Base-by-base conservation (phyloP, 2,888 invertebrate species). In the Conchocele bisecta region DNA sequence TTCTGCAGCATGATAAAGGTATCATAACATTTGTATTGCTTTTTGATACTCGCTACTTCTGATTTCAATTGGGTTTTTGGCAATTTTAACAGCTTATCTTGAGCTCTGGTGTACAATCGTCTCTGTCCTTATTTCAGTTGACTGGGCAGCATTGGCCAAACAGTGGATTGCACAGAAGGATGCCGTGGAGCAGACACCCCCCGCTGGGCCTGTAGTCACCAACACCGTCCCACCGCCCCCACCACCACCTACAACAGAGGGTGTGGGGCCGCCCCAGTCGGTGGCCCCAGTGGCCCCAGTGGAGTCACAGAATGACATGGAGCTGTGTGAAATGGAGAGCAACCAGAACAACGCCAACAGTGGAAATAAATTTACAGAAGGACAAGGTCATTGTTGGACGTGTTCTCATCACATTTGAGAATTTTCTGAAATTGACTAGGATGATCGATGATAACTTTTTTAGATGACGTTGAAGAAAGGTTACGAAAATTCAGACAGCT, bases 91-190 rank as follows among this genome's bases (percentile, higher is more conserved):
- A 15, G 13, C 11, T 44, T 44, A 11, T 13, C 17, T 44, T 9
- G 15, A 4, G 22, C 20, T 46, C 22, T 3, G 2, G 3, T 46
- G 3, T 3, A 22, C 22, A 4, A 15, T 1, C 44, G 13, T 50
- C 44, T 28, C 37, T 31, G 24, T 11, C 9, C 11, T 41, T 46
- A 15, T 22, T 69, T 87, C 83, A 94, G 98, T 98, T 69, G 98
- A 98, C 91, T 98, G 98, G 98, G 98, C 98, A 13, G 95, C 96
- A 31, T 93, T 98, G 86, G 98, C 98, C 28, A 97, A 98, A 89
- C 98, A 98, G 93, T 98, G 98, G 98, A 98, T 98, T 83, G 85
- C 86, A 29, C 89, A 89, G 61, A 85, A 85, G 53, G 89, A 90
- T 53, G 67, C 78, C 24, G 75, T 74, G 6, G 53, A 51, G 5